phyloP scores from a whole-genome alignment of 1,140 invertebrate species.

The Lucilia sericata region DNA sequence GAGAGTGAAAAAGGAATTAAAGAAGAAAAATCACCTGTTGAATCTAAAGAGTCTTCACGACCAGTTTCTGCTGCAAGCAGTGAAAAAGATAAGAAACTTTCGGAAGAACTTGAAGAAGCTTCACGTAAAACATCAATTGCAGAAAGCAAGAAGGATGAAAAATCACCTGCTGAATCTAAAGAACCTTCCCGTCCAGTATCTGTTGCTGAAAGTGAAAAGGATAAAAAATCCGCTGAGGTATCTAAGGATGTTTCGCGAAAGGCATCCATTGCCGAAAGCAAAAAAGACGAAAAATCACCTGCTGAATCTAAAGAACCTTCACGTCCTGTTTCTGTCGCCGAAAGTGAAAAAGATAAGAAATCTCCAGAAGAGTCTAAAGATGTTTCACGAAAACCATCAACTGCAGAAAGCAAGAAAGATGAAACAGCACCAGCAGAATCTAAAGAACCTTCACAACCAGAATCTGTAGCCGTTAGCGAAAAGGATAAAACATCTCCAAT shows the following conservation, averaged over 20 bases:
- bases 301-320: constrained; percentile 45
- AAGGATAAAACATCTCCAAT: constrained; percentile 47
- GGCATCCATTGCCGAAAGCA: constrained; percentile 43
- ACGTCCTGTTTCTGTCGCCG: constrained; percentile 40
- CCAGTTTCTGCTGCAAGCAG: constrained; percentile 48
- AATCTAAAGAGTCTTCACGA: constrained; percentile 47
- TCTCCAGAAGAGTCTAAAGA: constrained; percentile 42
- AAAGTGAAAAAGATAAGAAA: constrained; percentile 42
- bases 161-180: constrained; percentile 45
- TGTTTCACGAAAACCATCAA: constrained; percentile 46
- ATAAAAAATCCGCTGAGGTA: constrained; percentile 25
- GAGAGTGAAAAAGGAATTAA: constrained; percentile 45
- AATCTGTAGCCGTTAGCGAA: constrained; percentile 50
- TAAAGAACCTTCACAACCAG: constrained; percentile 19
- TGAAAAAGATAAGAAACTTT: constrained; percentile 42
- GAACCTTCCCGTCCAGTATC: constrained; percentile 37
- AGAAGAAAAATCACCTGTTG: constrained; percentile 30
- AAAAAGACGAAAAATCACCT: constrained; percentile 45
- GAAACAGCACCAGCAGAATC: constrained; percentile 37
- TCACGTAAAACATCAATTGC: constrained; percentile 8
- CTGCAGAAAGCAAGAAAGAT: constrained; percentile 45
- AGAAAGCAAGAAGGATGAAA: constrained; percentile 48
- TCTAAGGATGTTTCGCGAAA: constrained; percentile 38
- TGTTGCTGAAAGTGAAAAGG: constrained; percentile 39
- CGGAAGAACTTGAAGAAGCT: constrained; percentile 22